phyloP scores from a whole-genome alignment of 1,140 invertebrate genomes.

The Lamellibrachia luymesi region DNA sequence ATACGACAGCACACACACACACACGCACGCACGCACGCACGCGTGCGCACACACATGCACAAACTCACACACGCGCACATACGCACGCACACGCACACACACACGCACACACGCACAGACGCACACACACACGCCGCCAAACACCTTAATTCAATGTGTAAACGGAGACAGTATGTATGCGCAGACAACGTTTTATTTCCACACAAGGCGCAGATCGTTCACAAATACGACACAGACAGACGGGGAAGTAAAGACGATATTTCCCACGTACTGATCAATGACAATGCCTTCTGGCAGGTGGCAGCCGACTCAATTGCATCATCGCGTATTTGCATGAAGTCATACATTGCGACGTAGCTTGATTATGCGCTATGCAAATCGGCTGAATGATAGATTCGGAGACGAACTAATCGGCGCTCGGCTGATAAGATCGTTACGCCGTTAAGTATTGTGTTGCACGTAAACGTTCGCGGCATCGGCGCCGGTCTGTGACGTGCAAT shows the following conservation, averaged over 20 bases:
- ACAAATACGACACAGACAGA: background rate
- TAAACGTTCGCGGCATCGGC: background rate
- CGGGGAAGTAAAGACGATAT: background rate
- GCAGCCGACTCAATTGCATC: background rate
- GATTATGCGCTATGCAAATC: conserved; percentile 1
- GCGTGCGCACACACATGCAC: background rate
- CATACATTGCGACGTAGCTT: background rate
- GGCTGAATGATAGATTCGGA: background rate
- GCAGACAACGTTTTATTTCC: background rate
- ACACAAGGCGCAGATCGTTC: background rate
- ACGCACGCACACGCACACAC: too few species aligned
- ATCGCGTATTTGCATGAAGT: background rate
- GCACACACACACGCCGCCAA: background rate
- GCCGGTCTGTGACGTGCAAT: background rate
- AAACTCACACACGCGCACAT: background rate
- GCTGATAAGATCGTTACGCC: background rate
- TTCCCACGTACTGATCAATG: background rate
- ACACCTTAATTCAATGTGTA: too few species aligned
- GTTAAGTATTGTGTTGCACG: background rate
- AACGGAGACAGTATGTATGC: background rate
- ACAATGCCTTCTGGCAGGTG: background rate
- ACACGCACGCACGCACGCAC: background rate
- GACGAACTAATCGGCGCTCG: background rate
- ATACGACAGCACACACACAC: background rate
- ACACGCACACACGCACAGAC: background rate